These are phyloP conservation scores for Tadarida brasiliensis DNA, from an alignment of 2,797 vertebrate genomes.

Conservation along the genomic window DNA sequence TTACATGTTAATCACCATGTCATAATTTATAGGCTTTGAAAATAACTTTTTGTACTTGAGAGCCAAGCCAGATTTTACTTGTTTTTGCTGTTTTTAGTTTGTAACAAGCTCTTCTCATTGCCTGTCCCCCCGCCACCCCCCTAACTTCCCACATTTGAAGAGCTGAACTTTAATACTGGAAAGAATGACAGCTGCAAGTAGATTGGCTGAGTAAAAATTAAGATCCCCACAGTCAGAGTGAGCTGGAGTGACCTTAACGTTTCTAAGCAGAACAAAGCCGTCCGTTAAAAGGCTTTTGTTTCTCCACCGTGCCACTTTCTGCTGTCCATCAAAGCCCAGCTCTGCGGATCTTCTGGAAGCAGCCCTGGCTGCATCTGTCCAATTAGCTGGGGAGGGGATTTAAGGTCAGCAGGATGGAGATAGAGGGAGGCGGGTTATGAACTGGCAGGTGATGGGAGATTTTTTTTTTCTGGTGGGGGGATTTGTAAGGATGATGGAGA, in stretches of 20 bases:
- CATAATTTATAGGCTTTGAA: slow-evolving; percentile 84
- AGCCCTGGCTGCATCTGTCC: slow-evolving; percentile 61
- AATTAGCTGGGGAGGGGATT: slow-evolving; percentile 67
- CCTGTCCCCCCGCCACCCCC: background rate
- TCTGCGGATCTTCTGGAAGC: slow-evolving; percentile 52
- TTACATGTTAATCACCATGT: slow-evolving; percentile 86
- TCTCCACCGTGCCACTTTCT: slow-evolving; percentile 47
- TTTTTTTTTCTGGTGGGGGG: slow-evolving; percentile 7
- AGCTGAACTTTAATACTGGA: slow-evolving; percentile 77
- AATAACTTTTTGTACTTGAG: slow-evolving; percentile 82
- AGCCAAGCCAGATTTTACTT: slow-evolving; percentile 77
- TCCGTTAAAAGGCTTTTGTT: slow-evolving; percentile 69
- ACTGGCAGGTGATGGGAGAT: slow-evolving; percentile 3
- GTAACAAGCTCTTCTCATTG: slow-evolving; percentile 44
- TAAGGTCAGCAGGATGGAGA: slow-evolving; percentile 52
- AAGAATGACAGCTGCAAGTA: slow-evolving; percentile 77
- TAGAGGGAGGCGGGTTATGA: slow-evolving; percentile 35
- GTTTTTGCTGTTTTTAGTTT: slow-evolving; percentile 76
- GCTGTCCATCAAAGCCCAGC: slow-evolving; percentile 64
- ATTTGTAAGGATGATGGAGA: slow-evolving; percentile 53
- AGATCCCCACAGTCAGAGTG: slow-evolving; percentile 62
- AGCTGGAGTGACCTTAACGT: slow-evolving; percentile 73
- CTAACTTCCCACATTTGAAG: background rate
- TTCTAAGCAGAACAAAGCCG: slow-evolving; percentile 69
- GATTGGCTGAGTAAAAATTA: slow-evolving; percentile 79